Evolutionary conservation across 2,888 invertebrate genomes (phyloP), one percentile per base, ranked within the genome.

Genomic region (Mantis religiosa): DNA sequence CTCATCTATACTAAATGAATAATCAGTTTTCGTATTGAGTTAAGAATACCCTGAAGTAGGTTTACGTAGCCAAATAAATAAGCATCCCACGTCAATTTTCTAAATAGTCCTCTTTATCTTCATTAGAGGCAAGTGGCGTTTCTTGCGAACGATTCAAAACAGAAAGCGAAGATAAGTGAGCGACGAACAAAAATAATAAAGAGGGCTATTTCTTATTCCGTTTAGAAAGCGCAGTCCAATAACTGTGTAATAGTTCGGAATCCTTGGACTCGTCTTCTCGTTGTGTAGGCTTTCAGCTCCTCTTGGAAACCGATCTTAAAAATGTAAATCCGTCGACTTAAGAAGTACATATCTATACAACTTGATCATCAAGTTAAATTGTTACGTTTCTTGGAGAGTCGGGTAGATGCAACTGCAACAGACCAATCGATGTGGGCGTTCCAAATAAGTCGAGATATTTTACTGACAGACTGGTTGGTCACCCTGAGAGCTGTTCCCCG

Each of bases 161-260:
- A 30, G 25, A 30, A 34, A 30, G 30, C 14, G 34, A 15, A 84
- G 28, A n/a, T 14, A 30, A 84, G 84, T 20, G 34, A 84, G 84
- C 30, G 30, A 84, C 8, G 28, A 84, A 84, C 30, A 15, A 30
- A 84, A 34, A 30, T 30, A 30, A 34, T 84, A 84, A 84, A 34
- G 20, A 30, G 28, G 15, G n/a, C 89, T 88, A 90, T 90, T 89
- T 88, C 83, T 87, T 87, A 90, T 90, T 90, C 90, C 88, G 89
- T 90, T 90, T 90, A 87, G 86, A 90, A 87, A 85, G 86, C 84
- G 85, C 71, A 82, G 89, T 54, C 88, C 89, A 89, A 90, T 90
- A 90, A 89, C 90, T 87, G 89, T 89, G 89, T 89, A 89, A 90
- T 90, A 89, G 90, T 90, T 89, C 89, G 41, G 89, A 88, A 89